These are phyloP conservation scores for Proales similis DNA, from an alignment of 1,140 invertebrate species.

Conservation along the genomic window DNA sequence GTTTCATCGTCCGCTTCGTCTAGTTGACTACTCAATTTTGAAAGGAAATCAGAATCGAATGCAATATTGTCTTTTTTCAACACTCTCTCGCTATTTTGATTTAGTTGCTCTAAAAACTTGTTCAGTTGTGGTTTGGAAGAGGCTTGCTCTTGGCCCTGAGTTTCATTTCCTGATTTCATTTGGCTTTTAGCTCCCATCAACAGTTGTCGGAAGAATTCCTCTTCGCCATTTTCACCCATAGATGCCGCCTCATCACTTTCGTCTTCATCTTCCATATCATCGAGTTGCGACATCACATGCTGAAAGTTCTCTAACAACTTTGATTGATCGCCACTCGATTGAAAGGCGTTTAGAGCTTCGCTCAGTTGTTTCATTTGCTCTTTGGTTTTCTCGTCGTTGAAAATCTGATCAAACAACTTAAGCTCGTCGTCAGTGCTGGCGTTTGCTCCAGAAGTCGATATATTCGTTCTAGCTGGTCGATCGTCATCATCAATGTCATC, in stretches of 20 bases:
- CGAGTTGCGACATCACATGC: conserved; percentile 30
- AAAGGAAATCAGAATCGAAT: conserved; percentile 1
- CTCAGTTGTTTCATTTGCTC: conserved; percentile 27
- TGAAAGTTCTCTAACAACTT: conserved; percentile 24
- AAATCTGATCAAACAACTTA: conserved; percentile 32
- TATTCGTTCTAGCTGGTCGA: neutral
- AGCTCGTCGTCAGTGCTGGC: neutral
- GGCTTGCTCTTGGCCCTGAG: neutral
- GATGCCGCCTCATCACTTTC: neutral
- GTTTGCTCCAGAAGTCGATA: neutral
- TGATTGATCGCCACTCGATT: conserved; percentile 15
- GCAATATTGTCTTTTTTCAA: conserved; percentile 6
- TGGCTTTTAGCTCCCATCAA: neutral
- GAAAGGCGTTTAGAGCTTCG: conserved; percentile 13
- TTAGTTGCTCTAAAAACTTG: conserved; percentile 16
- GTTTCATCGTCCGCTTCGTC: conserved; percentile 17
- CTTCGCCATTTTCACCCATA: no score
- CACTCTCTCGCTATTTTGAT: conserved; percentile 16
- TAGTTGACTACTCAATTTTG: conserved; percentile 7
- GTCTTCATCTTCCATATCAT: conserved; percentile 12
- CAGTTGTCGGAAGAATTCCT: conserved; percentile 27
- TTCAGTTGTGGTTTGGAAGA: neutral
- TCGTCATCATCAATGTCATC: conserved; percentile 9
- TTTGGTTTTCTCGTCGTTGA: conserved; percentile 26
- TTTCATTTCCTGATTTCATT: neutral